Conservation (phyloP, 2,113 vertebrate genomes). For the Chionodraco myersi region DNA sequence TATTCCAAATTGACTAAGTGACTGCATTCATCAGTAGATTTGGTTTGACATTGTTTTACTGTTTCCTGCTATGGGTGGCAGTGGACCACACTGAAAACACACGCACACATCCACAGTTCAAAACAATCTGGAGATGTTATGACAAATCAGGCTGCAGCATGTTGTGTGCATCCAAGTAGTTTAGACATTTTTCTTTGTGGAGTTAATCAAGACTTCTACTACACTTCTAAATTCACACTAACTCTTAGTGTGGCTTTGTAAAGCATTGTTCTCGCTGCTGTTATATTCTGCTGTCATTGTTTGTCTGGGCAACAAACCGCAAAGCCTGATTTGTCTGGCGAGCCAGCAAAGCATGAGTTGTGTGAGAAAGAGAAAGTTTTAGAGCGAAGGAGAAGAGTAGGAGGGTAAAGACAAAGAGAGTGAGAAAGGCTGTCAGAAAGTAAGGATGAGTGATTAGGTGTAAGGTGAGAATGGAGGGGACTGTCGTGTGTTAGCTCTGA, state of each 20-base stretch:
- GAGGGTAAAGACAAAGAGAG: slow-evolving; percentile 30
- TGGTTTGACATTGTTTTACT: neutral
- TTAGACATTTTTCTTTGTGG: slow-evolving; percentile 30
- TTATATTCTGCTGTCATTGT: slow-evolving; percentile 37
- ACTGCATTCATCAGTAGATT: neutral
- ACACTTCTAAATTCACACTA: slow-evolving; percentile 21
- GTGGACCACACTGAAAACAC: neutral
- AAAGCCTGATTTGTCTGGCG: slow-evolving; percentile 35
- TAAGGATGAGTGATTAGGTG: slow-evolving; percentile 60
- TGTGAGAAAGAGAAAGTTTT: slow-evolving; percentile 21
- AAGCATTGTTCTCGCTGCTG: slow-evolving; percentile 34
- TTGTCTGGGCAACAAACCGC: slow-evolving; percentile 47
- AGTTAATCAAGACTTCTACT: slow-evolving; percentile 4
- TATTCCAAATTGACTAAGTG: neutral
- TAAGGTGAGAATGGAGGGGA: slow-evolving; percentile 33
- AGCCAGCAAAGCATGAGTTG: slow-evolving; percentile 27
- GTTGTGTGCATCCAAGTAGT: neutral
- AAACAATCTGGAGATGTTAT: too few species aligned
- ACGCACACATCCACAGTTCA: neutral
- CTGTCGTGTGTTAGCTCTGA: slow-evolving; percentile 65
- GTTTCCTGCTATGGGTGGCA: neutral
- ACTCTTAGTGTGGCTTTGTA: slow-evolving; percentile 26
- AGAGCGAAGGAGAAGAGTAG: neutral
- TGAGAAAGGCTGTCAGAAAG: slow-evolving; percentile 60
- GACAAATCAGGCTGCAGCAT: slow-evolving; percentile 1